A percentile compares a stretch with the other conserved stretches of the same genome.
Evolutionary conservation across 2,113 vertebrate genomes (phyloP).

Genomic region (Phocoena sinus): DNA sequence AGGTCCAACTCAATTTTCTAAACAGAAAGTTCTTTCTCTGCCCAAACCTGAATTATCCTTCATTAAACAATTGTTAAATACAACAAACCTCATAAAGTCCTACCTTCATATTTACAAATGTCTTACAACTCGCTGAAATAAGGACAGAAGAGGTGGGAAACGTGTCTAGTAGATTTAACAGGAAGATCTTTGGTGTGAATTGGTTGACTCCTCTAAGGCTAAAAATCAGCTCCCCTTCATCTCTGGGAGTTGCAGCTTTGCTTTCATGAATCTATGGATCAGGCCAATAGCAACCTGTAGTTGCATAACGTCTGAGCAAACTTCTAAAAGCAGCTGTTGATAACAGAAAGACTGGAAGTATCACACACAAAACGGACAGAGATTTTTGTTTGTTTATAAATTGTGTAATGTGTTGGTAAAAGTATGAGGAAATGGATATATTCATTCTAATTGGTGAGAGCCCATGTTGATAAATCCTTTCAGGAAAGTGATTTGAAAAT

Average conservation of each 20-base stretch:
- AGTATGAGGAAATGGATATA: not conserved
- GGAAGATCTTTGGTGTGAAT: not conserved
- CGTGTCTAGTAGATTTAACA: not conserved
- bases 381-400: not conserved
- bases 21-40: not conserved
- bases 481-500: not conserved
- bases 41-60: not conserved
- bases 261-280: not conserved
- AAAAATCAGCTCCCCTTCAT: not conserved
- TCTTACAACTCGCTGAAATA: not conserved
- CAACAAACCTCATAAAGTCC: not conserved
- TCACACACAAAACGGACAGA: not conserved
- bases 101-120: not conserved
- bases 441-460: not conserved
- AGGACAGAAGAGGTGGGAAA: not conserved
- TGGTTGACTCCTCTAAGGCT: not conserved
- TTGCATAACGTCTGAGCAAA: not conserved
- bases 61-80: not conserved
- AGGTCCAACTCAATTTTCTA: not conserved
- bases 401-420: not conserved
- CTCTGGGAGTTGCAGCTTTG: not conserved
- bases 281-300: not conserved
- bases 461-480: not conserved
- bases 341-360: not conserved
- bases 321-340: not conserved